Base-by-base conservation (phyloP, 1,140 invertebrate species). In the Leptopilina boulardi region DNA sequence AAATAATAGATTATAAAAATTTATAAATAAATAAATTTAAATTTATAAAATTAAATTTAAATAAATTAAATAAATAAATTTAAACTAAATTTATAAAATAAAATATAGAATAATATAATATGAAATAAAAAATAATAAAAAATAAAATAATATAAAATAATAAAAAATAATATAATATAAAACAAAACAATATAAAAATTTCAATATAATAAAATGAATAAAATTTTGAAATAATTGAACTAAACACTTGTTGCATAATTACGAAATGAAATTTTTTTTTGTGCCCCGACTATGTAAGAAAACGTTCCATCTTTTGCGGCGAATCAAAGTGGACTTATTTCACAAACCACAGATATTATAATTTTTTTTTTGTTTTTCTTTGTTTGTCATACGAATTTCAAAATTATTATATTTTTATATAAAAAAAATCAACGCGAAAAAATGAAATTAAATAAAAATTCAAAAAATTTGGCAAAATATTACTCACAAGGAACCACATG, bases 401-500 rank as follows among this genome's bases (percentile, higher is more conserved):
- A n/a, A 59, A 59, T 6, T 66, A 26, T 66, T 66, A 1, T n/a
- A 0, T 6, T 59, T 59, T 18, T 4, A 10, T 11, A 26, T 13
- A 4, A 66, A 15, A 26, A 66, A 66, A 66, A 30, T 15, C 10
- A 1, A 5, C 1, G 9, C 9, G 8, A 54, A 19, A 19, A 54
- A 19, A 54, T 19, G 18, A 19, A 8, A 9, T n/a, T n/a, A 19
- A 18, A 19, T 18, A 1, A 19, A 18, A 54, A 54, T 8, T 19
- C 19, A 11, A 21, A 54, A 54, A 54, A 54, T 9, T n/a, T n/a
- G n/a, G 11, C 8, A 19, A 5, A 34, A 66, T 23, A 3, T 10
- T 66, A 66, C 59, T 66, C 59, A 66, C 59, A 4, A 66, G 26
- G 26, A 66, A 34, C 59, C 23, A 66, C 59, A 66, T 66, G 23